Percentiles rank a stretch among this genome's conserved stretches.
Evolutionary conservation across 2,113 vertebrate genomes (phyloP).

Genomic region (Noturus placidus): DNA sequence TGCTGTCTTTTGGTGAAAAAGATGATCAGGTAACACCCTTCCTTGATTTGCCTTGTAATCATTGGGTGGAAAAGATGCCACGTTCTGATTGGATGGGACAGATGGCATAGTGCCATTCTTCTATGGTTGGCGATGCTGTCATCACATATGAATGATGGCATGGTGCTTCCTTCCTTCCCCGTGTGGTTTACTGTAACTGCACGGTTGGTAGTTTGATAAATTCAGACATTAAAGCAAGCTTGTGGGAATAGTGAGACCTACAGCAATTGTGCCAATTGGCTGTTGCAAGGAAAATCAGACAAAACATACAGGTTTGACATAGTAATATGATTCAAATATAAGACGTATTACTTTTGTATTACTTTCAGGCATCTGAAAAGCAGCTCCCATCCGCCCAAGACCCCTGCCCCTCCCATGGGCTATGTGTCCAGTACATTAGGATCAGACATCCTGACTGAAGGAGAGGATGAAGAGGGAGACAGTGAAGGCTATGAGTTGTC

Average conservation of each 20-base stretch:
- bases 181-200: not conserved
- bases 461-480: slow-evolving; percentile 78
- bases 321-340: not conserved
- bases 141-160: not conserved
- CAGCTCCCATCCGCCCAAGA: slow-evolving; percentile 84
- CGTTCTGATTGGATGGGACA: not conserved
- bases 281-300: not conserved
- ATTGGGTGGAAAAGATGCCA: not conserved
- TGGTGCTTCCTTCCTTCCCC: not conserved
- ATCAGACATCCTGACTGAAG: slow-evolving; percentile 87
- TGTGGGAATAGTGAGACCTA: not conserved
- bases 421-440: slow-evolving; percentile 88
- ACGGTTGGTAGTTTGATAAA: slow-evolving; percentile 19
- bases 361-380: slow-evolving; percentile 91
- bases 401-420: slow-evolving; percentile 83
- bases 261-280: not conserved
- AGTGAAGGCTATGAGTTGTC: slow-evolving; percentile 82
- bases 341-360: slow-evolving; percentile 16
- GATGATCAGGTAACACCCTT: not conserved
- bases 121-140: not conserved
- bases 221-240: slow-evolving; percentile 8
- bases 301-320: not conserved
- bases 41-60: not conserved
- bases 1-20: not conserved
- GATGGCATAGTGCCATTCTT: not conserved